These are phyloP conservation scores for Propithecus perrieri DNA, from an alignment of 2,797 vertebrate species.

Conservation along the genomic window DNA sequence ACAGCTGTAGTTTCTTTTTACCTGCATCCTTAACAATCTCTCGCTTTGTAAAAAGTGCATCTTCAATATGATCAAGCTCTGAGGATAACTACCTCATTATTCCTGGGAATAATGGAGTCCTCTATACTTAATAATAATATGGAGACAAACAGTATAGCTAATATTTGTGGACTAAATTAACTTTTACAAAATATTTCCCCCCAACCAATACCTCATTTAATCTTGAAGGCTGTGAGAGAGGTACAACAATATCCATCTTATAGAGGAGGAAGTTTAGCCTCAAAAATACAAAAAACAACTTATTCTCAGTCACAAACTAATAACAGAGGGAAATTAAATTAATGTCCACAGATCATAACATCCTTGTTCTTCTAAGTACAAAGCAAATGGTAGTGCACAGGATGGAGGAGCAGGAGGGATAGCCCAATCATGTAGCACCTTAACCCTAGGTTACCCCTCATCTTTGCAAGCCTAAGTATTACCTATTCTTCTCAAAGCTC, in stretches of 20 bases:
- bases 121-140: not conserved
- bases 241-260: not conserved
- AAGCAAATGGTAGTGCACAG: not conserved
- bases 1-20: not conserved
- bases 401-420: fast-evolving
- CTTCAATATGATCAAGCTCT: not conserved
- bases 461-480: not conserved
- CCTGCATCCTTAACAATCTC: not conserved
- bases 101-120: not conserved
- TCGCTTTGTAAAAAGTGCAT: not conserved
- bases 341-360: not conserved
- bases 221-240: not conserved
- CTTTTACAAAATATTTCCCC: not conserved
- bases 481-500: not conserved
- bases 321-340: not conserved
- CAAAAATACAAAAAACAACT: not conserved
- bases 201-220: not conserved
- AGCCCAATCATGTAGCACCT: fast-evolving
- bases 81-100: not conserved
- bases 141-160: not conserved
- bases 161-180: not conserved
- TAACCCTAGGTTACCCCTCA: too few relatives aligned
- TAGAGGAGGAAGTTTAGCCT: not conserved
- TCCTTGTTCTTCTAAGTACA: not conserved
- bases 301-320: not conserved